Evolutionary conservation across 2,113 vertebrate genomes (phyloP).

Genomic region (Sminthopsis crassicaudata): DNA sequence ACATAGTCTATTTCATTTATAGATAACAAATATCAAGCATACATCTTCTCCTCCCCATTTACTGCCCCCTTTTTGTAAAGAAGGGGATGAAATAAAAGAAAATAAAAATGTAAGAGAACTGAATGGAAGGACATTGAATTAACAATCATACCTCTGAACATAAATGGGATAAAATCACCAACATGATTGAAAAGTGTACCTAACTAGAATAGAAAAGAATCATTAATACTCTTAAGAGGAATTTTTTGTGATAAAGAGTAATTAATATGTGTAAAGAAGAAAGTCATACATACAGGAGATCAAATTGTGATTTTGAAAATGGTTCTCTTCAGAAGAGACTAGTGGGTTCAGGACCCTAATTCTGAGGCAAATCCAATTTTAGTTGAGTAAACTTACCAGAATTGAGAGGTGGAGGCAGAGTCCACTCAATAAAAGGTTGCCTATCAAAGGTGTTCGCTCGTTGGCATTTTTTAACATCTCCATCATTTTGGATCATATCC

Average conservation of each 20-base stretch:
- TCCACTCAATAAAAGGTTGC: constrained; percentile 85
- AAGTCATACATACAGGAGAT: neutral
- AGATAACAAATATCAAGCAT: neutral
- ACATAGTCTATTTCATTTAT: neutral
- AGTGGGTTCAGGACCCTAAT: neutral
- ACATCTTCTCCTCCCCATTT: neutral
- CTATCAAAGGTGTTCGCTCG: constrained; percentile 75
- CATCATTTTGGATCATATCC: constrained; percentile 83
- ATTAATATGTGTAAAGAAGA: neutral
- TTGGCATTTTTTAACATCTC: constrained; percentile 80
- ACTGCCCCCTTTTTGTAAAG: neutral
- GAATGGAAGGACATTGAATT: neutral
- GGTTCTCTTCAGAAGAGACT: neutral
- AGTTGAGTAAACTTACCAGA: constrained; percentile 67
- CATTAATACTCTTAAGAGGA: neutral
- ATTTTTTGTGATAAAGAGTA: neutral
- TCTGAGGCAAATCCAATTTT: neutral
- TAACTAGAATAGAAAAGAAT: neutral
- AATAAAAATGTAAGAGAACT: neutral
- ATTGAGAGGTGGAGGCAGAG: neutral
- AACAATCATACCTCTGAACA: neutral
- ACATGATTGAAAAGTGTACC: neutral
- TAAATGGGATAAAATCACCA: neutral
- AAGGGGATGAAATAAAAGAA: neutral
- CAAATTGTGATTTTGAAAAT: neutral